Conservation (phyloP, 2,888 invertebrate genomes). For the Heteromurus nitidus region DNA sequence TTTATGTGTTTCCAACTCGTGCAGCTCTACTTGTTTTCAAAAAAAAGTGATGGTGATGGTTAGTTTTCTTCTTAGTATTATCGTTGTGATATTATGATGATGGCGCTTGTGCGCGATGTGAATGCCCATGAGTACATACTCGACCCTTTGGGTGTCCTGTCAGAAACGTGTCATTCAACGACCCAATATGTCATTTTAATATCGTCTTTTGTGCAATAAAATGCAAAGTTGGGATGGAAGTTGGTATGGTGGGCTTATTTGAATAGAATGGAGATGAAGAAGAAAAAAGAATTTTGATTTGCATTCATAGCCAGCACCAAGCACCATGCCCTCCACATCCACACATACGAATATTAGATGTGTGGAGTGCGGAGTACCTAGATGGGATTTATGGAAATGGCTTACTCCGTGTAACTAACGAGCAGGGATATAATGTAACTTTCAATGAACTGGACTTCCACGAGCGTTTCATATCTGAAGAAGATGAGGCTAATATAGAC, state of each 20-base stretch:
- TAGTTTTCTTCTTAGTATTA: slow-evolving; percentile 7
- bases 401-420: not conserved
- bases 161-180: slow-evolving; percentile 59
- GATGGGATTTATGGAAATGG: slow-evolving; percentile 36
- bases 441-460: slow-evolving; percentile 20
- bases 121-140: slow-evolving; percentile 30
- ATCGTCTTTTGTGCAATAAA: slow-evolving; percentile 18
- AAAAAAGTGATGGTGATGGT: slow-evolving; percentile 17
- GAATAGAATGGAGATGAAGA: slow-evolving; percentile 8
- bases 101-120: slow-evolving; percentile 20
- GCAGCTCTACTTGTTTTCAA: slow-evolving; percentile 38
- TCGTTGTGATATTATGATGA: slow-evolving; percentile 20
- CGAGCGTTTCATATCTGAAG: too few relatives aligned
- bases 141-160: slow-evolving; percentile 60
- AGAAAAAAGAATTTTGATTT: not conserved
- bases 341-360: not conserved
- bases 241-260: slow-evolving; percentile 23
- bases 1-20: too few relatives aligned
- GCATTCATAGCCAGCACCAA: not conserved
- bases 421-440: slow-evolving; percentile 12
- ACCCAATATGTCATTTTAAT: slow-evolving; percentile 62
- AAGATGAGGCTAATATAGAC: slow-evolving; percentile 49
- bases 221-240: not conserved
- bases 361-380: not conserved
- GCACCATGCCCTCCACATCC: not conserved